Percentiles rank a stretch among this genome's conserved stretches.
These are phyloP conservation scores for Caenorhabditis plicata DNA, from an alignment of 2,888 invertebrate species.

Conservation along the genomic window DNA sequence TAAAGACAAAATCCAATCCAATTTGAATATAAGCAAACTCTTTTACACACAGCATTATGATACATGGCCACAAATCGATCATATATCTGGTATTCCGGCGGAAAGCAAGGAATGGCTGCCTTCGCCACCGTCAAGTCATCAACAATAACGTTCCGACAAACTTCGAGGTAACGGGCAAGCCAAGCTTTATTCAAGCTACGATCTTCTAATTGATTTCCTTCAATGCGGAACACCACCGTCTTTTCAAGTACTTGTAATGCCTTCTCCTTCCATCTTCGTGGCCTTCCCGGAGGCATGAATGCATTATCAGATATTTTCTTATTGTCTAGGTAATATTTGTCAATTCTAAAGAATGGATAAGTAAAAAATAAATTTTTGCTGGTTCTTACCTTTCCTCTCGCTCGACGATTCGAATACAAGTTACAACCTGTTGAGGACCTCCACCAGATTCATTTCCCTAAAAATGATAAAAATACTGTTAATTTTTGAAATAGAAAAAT, in stretches of 20 bases:
- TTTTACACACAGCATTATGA: constrained; percentile 76
- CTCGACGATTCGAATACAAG: constrained; percentile 91
- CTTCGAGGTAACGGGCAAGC: constrained; percentile 85
- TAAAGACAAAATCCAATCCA: background rate
- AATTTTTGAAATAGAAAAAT: background rate
- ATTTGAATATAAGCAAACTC: constrained; percentile 34
- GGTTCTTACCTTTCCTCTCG: constrained; percentile 80
- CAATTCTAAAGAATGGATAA: constrained; percentile 70
- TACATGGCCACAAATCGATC: constrained; percentile 90
- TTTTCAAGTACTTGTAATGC: constrained; percentile 65
- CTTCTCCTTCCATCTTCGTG: constrained; percentile 72
- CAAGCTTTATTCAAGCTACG: constrained; percentile 87
- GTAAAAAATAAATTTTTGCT: background rate
- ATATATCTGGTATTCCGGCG: constrained; percentile 88
- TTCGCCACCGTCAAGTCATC: constrained; percentile 63
- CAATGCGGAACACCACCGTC: constrained; percentile 73
- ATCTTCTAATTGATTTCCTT: constrained; percentile 91
- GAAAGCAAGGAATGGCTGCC: constrained; percentile 81
- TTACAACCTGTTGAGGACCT: constrained; percentile 75
- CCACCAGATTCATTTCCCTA: constrained; percentile 72
- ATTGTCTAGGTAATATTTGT: constrained; percentile 78
- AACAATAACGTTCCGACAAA: constrained; percentile 57
- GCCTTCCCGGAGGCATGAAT: constrained; percentile 90
- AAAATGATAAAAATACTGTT: background rate
- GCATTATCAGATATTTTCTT: constrained; percentile 77